Evolutionary conservation across 2,888 invertebrate genomes (phyloP).

Genomic region (Platynereis dumerilii): DNA sequence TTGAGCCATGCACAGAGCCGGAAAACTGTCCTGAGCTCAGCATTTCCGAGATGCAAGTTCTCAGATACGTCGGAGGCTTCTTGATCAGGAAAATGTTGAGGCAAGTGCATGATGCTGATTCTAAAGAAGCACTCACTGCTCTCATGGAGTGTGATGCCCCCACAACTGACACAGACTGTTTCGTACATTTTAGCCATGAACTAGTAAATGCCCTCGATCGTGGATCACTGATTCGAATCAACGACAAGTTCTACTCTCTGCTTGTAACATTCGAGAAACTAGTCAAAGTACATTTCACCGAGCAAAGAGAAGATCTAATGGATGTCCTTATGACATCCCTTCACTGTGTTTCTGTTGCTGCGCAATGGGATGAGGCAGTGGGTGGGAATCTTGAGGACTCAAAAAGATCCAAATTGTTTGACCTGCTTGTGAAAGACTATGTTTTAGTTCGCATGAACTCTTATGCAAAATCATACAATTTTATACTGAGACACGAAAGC

Average conservation of each 20-base stretch:
- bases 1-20: too few species aligned
- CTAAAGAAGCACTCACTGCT: background rate
- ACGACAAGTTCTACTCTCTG: background rate
- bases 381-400: background rate
- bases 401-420: background rate
- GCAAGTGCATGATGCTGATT: background rate
- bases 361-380: background rate
- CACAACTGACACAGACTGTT: background rate
- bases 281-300: background rate
- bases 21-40: too few species aligned
- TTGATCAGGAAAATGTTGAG: background rate
- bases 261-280: background rate
- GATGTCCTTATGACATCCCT: background rate
- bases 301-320: background rate
- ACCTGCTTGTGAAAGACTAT: background rate
- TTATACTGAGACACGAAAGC: too few species aligned
- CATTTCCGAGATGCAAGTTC: background rate
- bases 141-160: background rate
- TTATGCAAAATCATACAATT: background rate
- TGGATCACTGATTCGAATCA: background rate
- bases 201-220: background rate
- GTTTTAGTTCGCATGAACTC: background rate
- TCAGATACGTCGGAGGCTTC: background rate
- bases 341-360: background rate
- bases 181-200: background rate